These are phyloP conservation scores for Drosophila austrosaltans DNA, from an alignment of 2,888 invertebrate species.

Conservation along the genomic window DNA sequence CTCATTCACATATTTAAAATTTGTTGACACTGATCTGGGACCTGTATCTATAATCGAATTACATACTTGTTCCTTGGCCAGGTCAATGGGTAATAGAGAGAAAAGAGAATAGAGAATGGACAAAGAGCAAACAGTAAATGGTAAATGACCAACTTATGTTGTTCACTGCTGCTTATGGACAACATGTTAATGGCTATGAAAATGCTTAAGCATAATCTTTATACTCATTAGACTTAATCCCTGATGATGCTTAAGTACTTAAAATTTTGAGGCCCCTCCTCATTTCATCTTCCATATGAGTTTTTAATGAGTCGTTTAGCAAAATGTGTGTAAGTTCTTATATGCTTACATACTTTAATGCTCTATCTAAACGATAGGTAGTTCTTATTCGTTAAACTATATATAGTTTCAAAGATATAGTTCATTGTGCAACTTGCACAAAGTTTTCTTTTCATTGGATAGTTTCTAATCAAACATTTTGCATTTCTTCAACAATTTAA, in stretches of 20 bases:
- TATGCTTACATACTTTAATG: background rate
- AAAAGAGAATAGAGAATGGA: conserved; percentile 34
- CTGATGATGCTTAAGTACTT: conserved; percentile 27
- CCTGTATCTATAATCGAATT: conserved; percentile 11
- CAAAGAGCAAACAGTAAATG: conserved; percentile 27
- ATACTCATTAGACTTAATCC: conserved; percentile 1
- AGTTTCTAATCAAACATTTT: too few species aligned
- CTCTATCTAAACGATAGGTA: background rate
- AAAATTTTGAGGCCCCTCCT: conserved; percentile 17
- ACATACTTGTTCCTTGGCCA: conserved; percentile 31
- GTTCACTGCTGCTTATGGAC: conserved; percentile 37
- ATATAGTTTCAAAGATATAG: too few species aligned
- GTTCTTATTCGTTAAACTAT: too few species aligned
- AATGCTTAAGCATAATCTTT: conserved; percentile 10
- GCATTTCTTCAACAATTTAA: too few species aligned
- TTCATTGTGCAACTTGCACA: too few species aligned
- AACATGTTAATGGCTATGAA: conserved; percentile 21
- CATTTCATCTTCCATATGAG: conserved; percentile 6
- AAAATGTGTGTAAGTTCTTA: conserved; percentile 32
- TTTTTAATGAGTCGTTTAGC: conserved; percentile 58
- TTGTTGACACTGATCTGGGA: conserved; percentile 11
- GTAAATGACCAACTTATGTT: conserved; percentile 36
- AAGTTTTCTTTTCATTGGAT: too few species aligned
- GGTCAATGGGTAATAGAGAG: conserved; percentile 11
- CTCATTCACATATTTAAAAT: conserved; percentile 7